A percentile compares a stretch with the other conserved stretches of the same genome.
Evolutionary conservation across 92 coral and sea anemone species (phyloP).

Genomic region (Porites cylindrica): DNA sequence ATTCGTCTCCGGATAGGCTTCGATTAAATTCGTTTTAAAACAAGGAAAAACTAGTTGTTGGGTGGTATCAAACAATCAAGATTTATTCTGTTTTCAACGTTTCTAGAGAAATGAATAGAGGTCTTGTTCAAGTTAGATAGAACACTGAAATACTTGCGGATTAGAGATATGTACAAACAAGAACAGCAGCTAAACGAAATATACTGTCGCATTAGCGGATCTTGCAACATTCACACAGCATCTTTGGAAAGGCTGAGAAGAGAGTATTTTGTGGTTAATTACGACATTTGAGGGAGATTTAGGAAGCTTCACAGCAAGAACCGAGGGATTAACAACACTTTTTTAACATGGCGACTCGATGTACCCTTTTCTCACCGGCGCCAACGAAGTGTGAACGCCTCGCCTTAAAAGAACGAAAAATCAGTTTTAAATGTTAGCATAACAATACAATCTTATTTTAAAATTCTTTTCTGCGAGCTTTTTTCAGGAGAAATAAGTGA

Average conservation of each 20-base stretch:
- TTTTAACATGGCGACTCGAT: slow-evolving; percentile 74
- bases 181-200: background rate
- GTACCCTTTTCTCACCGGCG: slow-evolving; percentile 48
- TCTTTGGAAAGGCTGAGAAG: slow-evolving; percentile 40
- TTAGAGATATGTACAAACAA: background rate
- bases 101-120: background rate
- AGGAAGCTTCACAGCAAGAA: slow-evolving; percentile 55
- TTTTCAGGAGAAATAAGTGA: background rate
- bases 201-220: slow-evolving; percentile 22
- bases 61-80: background rate
- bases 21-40: no score
- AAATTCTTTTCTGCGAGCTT: slow-evolving; percentile 1
- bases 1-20: no score
- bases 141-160: background rate
- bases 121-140: background rate
- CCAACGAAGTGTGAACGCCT: slow-evolving; percentile 66
- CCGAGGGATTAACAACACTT: slow-evolving; percentile 88
- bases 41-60: background rate
- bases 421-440: slow-evolving; percentile 28
- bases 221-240: background rate
- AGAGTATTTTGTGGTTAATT: slow-evolving; percentile 48
- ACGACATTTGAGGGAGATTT: slow-evolving; percentile 35
- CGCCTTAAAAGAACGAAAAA: slow-evolving; percentile 30
- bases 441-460: slow-evolving; percentile 45
- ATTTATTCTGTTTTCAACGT: background rate